phyloP scores from a whole-genome alignment of 2,888 invertebrate genomes.

The Eristalis arbustorum region DNA sequence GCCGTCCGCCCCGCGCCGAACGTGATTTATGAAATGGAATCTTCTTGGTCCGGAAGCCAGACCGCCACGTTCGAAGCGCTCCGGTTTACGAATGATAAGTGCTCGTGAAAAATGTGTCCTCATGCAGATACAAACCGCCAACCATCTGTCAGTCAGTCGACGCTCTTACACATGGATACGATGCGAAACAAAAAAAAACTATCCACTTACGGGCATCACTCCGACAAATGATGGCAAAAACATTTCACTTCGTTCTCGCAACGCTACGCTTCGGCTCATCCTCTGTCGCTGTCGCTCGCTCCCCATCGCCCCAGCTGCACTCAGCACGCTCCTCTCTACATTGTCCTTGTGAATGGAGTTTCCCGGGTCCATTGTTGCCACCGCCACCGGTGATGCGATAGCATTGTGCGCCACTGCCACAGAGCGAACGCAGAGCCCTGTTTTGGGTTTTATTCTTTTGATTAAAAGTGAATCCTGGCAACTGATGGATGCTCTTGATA shows the following conservation, averaged over 20 bases:
- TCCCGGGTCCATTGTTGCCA: constrained; percentile 54
- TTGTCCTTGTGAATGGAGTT: constrained; percentile 6
- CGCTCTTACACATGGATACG: constrained; percentile 39
- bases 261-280: not conserved
- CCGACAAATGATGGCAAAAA: constrained; percentile 63
- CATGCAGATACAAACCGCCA: constrained; percentile 67
- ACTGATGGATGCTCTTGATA: constrained; percentile 69
- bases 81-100: constrained; percentile 60
- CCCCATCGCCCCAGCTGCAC: not conserved
- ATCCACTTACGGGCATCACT: constrained; percentile 60
- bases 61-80: constrained; percentile 28
- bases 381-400: constrained; percentile 30
- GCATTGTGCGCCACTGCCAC: not conserved
- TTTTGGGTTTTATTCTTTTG: constrained; percentile 57
- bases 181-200: constrained; percentile 32
- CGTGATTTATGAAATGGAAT: constrained; percentile 46
- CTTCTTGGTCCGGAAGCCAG: constrained; percentile 15
- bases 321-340: not conserved
- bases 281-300: not conserved
- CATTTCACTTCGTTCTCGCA: constrained; percentile 44
- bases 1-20: constrained; percentile 18
- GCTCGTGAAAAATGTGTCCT: constrained; percentile 60
- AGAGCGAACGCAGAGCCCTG: not conserved
- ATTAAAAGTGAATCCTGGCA: constrained; percentile 68
- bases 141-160: constrained; percentile 62